Conservation (phyloP, 2,888 invertebrate genomes). For the Cylloceria caligata region DNA sequence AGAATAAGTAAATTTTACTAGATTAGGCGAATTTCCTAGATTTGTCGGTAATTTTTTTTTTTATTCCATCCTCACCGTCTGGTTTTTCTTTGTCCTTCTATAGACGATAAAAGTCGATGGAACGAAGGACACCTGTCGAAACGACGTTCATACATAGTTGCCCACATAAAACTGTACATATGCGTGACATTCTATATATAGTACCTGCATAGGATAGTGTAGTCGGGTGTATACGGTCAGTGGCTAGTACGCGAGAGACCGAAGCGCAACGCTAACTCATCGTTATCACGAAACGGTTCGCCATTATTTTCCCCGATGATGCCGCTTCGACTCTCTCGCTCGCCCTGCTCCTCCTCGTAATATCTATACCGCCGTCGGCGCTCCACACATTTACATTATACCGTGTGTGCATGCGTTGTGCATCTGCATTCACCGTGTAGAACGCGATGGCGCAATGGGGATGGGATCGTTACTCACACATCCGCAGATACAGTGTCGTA, state of each 20-base stretch:
- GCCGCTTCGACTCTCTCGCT: conserved; percentile 57
- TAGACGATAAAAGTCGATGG: conserved; percentile 10
- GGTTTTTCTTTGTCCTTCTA: conserved; percentile 3
- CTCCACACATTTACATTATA: conserved; percentile 26
- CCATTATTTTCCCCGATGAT: conserved; percentile 81
- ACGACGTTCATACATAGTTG: conserved; percentile 21
- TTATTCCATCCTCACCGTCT: neutral
- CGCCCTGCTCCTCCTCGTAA: conserved; percentile 24
- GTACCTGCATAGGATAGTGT: neutral
- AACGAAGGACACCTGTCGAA: conserved; percentile 1
- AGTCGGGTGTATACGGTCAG: conserved; percentile 29
- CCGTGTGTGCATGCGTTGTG: conserved; percentile 35
- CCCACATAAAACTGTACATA: conserved; percentile 26
- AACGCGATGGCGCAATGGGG: conserved; percentile 20
- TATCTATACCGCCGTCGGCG: conserved; percentile 39
- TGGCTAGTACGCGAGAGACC: conserved; percentile 65
- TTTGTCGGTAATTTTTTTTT: neutral
- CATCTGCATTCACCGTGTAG: conserved; percentile 45
- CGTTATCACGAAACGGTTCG: conserved; percentile 82
- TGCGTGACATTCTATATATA: conserved; percentile 3
- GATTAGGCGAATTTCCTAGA: too few species aligned
- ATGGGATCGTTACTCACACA: conserved; percentile 33
- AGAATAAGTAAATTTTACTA: too few species aligned
- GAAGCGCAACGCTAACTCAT: conserved; percentile 81
- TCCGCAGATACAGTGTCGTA: conserved; percentile 12